A percentile compares a stretch with the other conserved stretches of the same genome.
Evolutionary conservation across 2,113 vertebrate species (phyloP).

Genomic region (Gnathonemus echidnorhynchus): DNA sequence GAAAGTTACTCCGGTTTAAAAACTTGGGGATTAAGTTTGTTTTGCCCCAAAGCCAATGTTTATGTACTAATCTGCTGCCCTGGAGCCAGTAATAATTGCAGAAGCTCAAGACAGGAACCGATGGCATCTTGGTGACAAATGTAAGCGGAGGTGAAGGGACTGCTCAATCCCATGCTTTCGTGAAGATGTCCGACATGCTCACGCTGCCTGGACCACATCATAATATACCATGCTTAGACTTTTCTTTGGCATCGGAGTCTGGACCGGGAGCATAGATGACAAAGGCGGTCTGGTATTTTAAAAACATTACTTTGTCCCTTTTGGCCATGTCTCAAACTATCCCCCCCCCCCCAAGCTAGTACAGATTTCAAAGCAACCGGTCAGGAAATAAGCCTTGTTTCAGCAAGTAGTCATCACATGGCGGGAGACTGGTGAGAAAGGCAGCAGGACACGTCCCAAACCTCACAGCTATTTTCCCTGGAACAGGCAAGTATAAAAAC

Average conservation of each 20-base stretch:
- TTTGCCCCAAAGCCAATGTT: not conserved
- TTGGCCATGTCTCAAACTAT: not conserved
- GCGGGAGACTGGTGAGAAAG: not conserved
- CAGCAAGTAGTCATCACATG: not conserved
- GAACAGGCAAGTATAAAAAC: not conserved
- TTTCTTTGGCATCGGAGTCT: conserved; percentile 17
- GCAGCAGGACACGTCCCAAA: not conserved
- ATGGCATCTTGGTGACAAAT: not conserved
- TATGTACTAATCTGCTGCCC: not conserved
- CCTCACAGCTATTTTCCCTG: not conserved
- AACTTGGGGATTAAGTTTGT: not conserved
- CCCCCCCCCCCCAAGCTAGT: not conserved
- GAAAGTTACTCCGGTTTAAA: not conserved
- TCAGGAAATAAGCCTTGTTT: not conserved
- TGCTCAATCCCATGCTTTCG: conserved; percentile 24
- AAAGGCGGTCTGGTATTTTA: conserved; percentile 7
- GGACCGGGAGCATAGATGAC: not conserved
- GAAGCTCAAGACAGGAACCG: not conserved
- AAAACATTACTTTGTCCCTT: not conserved
- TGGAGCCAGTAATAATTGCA: not conserved
- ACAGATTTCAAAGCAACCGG: not conserved
- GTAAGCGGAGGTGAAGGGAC: not conserved
- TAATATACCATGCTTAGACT: not conserved
- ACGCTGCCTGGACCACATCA: conserved; percentile 19
- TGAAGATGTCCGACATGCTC: conserved; percentile 39